Conservation (phyloP, 92 coral and sea anemone species). For the Scolanthus callimorphus region DNA sequence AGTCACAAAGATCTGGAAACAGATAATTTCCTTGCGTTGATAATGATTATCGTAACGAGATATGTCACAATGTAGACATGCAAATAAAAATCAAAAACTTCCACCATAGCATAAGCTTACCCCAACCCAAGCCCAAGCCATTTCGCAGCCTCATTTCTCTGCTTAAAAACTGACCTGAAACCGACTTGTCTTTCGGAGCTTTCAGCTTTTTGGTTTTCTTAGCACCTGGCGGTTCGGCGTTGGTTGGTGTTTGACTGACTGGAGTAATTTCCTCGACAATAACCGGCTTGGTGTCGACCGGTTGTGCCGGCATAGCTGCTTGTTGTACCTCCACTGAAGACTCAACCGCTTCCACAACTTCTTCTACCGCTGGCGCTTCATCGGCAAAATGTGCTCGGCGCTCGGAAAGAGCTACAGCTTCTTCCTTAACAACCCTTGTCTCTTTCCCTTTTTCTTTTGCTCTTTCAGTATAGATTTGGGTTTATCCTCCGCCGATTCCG, state of each 20-base stretch:
- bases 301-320: conserved; percentile 20
- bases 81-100: too few species aligned
- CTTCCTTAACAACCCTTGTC: conserved; percentile 44
- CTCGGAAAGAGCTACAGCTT: conserved; percentile 19
- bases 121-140: too few species aligned
- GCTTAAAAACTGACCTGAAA: conserved; percentile 71
- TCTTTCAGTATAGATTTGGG: conserved; percentile 52
- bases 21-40: too few species aligned
- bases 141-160: too few species aligned
- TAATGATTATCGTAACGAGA: too few species aligned
- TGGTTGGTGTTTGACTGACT: conserved; percentile 20
- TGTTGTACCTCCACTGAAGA: conserved; percentile 25
- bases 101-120: too few species aligned
- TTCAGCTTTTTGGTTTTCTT: conserved; percentile 71
- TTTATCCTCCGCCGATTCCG: conserved; percentile 30
- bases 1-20: too few species aligned
- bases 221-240: conserved; percentile 37
- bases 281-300: conserved; percentile 41
- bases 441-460: conserved; percentile 65
- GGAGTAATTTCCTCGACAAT: conserved; percentile 30
- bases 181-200: conserved; percentile 48
- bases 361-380: conserved; percentile 57
- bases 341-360: conserved; percentile 33
- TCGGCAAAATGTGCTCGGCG: conserved; percentile 49
- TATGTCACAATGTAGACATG: too few species aligned